Evolutionary conservation across 2,888 invertebrate species (phyloP), one percentile per base, ranked within the genome.

Genomic region (Microplitis deprimator): DNA sequence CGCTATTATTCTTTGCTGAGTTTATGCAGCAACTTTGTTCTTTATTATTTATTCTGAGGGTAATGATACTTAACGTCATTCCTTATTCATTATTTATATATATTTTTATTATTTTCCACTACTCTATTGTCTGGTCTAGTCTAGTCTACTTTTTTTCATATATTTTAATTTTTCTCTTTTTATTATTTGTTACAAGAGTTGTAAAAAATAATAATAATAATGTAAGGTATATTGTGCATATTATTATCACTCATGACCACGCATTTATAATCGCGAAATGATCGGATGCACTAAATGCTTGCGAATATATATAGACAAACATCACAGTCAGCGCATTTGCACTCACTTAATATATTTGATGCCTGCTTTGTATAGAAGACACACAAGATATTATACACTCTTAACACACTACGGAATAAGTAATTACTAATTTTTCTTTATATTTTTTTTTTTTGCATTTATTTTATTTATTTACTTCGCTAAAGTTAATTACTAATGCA

Each of bases 241-340:
- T 8, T 65, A 65, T 20, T 29, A 65, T 29, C 65, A 65, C 29
- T 65, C 65, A 65, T 65, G 65, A 29, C 29, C 29, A 38, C 29
- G 65, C 65, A 65, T 62, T 62, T 62, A 62, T 10, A 29, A 65
- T 65, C 65, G 20, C 20, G 29, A 29, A 10, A 65, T 29, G 1
- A 65, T 65, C 29, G 7, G 29, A 29, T 65, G 65, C 65, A 65
- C 29, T 29, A 29, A 29, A 65, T 65, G 65, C 65, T 65, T 65
- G 65, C 65, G 6, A 65, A 38, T 29, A 62, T 62, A 59, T 62
- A 76, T 61, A 73, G 29, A 29, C 73, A 13, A 77, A 71, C 68
- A 69, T 82, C 80, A 76, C 75, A 73, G 81, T 83, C 79, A 80
- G 81, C 80, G 79, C 79, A 81, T 68, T 78, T 79, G 81, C 83